phyloP scores from a whole-genome alignment of 2,797 vertebrate genomes.

The Darevskia mixta region DNA sequence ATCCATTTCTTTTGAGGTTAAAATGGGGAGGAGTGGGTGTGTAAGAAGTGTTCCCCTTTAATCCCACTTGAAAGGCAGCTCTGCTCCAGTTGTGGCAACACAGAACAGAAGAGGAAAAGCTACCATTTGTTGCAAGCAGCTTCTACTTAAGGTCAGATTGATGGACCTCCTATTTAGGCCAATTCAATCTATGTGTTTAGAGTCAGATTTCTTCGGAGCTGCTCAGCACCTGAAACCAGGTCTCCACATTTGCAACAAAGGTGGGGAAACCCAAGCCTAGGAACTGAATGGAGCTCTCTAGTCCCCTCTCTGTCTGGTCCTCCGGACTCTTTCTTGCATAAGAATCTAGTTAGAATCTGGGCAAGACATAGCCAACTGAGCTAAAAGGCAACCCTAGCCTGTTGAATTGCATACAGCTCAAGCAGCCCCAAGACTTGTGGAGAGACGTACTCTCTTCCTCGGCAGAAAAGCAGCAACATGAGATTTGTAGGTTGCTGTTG shows the following conservation, averaged over 20 bases:
- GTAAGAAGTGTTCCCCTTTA: not conserved
- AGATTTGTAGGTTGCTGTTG: not conserved
- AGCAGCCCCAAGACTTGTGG: not conserved
- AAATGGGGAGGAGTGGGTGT: not conserved
- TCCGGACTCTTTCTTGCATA: not conserved
- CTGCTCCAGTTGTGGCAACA: conserved; percentile 12
- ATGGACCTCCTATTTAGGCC: conserved; percentile 25
- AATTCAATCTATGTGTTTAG: conserved; percentile 42
- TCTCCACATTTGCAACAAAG: no score
- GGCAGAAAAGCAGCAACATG: not conserved
- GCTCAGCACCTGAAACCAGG: not conserved
- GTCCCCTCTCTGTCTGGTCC: no score
- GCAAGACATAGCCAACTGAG: not conserved
- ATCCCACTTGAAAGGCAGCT: conserved; percentile 20
- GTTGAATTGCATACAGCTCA: not conserved
- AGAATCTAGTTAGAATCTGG: not conserved
- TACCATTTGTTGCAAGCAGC: conserved; percentile 37
- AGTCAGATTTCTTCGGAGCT: not conserved
- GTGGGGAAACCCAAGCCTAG: no score
- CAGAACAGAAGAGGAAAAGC: conserved; percentile 46
- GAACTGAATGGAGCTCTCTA: no score
- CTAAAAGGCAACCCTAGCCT: not conserved
- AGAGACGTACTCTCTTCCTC: not conserved
- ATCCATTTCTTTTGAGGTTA: not conserved
- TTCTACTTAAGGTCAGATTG: conserved; percentile 35